These are phyloP conservation scores for Erythrocercus mccallii DNA, from an alignment of 2,113 vertebrate genomes.

Conservation along the genomic window DNA sequence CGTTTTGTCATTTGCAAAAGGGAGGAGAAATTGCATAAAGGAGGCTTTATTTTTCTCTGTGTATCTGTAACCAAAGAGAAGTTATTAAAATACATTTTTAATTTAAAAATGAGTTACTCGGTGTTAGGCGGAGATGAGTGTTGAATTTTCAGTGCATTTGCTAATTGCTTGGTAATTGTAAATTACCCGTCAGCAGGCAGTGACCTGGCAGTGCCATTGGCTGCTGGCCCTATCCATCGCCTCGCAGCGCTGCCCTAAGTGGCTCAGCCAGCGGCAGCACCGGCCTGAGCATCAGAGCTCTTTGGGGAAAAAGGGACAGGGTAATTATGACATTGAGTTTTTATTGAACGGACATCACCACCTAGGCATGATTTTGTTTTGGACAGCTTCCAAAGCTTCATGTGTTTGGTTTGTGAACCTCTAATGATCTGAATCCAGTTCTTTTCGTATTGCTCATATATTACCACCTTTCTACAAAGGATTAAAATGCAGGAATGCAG, in stretches of 20 bases:
- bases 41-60: background rate
- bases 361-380: constrained; percentile 69
- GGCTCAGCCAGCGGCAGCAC: constrained; percentile 41
- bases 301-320: constrained; percentile 52
- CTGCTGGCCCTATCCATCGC: constrained; percentile 37
- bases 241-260: constrained; percentile 5
- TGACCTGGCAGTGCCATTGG: constrained; percentile 61
- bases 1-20: background rate
- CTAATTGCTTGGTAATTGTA: constrained; percentile 54
- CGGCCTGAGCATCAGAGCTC: constrained; percentile 44
- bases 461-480: constrained; percentile 69
- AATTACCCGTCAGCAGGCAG: constrained; percentile 11
- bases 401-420: constrained; percentile 75
- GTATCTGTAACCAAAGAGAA: background rate
- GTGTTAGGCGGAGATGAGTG: constrained; percentile 23
- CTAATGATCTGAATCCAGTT: constrained; percentile 73
- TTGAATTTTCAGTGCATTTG: constrained; percentile 49
- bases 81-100: constrained; percentile 46
- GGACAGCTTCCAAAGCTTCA: constrained; percentile 66
- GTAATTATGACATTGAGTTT: constrained; percentile 70
- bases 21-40: constrained; percentile 14
- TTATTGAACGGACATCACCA: constrained; percentile 70
- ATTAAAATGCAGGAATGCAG: constrained; percentile 73
- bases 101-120: constrained; percentile 43
- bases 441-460: constrained; percentile 68